Conservation (phyloP, 2,888 invertebrate genomes). For the Leptopterna dolabrata region DNA sequence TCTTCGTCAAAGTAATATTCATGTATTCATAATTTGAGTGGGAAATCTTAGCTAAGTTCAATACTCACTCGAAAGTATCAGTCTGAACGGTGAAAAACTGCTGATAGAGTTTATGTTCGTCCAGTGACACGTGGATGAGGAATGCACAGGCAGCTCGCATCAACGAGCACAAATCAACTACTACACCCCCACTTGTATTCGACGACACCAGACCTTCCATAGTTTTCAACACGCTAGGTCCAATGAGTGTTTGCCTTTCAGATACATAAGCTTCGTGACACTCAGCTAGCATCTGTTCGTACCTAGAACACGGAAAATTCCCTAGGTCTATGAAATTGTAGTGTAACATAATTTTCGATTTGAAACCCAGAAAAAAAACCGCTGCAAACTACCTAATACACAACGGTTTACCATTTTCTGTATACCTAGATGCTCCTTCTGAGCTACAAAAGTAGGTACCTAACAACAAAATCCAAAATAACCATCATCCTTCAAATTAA, state of each 20-base stretch:
- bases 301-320: constrained; percentile 68
- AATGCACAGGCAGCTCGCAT: constrained; percentile 90
- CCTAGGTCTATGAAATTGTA: no score
- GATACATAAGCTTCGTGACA: constrained; percentile 85
- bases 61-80: constrained; percentile 73
- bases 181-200: constrained; percentile 69
- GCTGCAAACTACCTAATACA: no score
- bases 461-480: no score
- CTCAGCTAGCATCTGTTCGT: constrained; percentile 79
- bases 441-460: no score
- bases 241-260: constrained; percentile 77
- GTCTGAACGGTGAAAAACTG: constrained; percentile 87
- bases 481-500: no score
- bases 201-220: constrained; percentile 75
- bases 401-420: no score
- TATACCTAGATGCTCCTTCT: no score
- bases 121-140: constrained; percentile 91
- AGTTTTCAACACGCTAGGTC: constrained; percentile 77
- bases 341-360: no score
- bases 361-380: no score
- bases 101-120: constrained; percentile 90
- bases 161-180: constrained; percentile 80
- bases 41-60: no score
- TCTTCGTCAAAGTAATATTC: no score
- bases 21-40: no score